phyloP scores from a whole-genome alignment of 2,797 vertebrate species.

The Mormyrops attenuatus region DNA sequence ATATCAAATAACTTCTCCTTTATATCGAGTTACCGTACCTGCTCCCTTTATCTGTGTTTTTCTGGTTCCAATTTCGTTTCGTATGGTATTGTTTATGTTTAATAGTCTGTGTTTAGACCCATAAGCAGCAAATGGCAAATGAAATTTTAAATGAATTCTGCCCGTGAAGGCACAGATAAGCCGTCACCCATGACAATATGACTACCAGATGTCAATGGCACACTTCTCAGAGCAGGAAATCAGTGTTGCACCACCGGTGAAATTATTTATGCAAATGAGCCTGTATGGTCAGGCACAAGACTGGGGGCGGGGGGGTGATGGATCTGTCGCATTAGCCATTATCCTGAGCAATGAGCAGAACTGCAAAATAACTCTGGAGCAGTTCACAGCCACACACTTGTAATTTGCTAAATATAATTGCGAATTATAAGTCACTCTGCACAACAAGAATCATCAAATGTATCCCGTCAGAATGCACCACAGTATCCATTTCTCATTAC shows the following conservation, averaged over 20 bases:
- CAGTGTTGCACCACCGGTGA: not conserved
- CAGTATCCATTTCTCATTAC: conserved; percentile 5
- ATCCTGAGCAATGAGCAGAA: conserved; percentile 17
- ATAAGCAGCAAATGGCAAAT: not conserved
- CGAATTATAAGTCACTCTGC: conserved; percentile 15
- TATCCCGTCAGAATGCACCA: not conserved
- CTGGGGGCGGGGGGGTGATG: not conserved
- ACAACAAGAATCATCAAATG: conserved; percentile 4
- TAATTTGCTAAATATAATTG: conserved; percentile 20
- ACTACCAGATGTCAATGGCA: conserved; percentile 3
- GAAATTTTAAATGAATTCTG: conserved; percentile 9
- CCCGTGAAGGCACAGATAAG: not conserved
- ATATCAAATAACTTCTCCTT: not conserved
- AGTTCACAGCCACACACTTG: not conserved
- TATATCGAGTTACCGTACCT: not conserved
- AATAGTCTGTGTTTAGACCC: not conserved
- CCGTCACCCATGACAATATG: not conserved
- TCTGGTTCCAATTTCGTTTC: not conserved
- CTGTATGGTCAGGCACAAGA: not conserved
- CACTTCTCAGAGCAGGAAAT: conserved; percentile 19
- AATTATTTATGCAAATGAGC: conserved; percentile 19
- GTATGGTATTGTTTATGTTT: not conserved
- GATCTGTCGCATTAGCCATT: conserved; percentile 1
- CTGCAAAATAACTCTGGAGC: conserved; percentile 3
- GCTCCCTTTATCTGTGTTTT: not conserved